phyloP scores from a whole-genome alignment of 2,888 invertebrate species.

The Harpalus rufipes region DNA sequence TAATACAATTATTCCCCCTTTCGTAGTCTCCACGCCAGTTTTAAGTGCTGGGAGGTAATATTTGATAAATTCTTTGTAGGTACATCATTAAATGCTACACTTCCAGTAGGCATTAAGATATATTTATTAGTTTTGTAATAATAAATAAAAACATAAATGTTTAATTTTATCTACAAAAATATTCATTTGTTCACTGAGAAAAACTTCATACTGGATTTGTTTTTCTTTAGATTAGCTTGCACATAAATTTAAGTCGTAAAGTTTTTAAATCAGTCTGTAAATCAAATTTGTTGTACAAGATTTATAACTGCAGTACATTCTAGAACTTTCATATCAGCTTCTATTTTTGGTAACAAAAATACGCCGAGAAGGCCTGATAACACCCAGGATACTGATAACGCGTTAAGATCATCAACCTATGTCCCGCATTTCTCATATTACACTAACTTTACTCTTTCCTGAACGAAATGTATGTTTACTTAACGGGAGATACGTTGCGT shows the following conservation, averaged over 20 bases:
- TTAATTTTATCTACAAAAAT: background rate
- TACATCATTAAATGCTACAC: no score
- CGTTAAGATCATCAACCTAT: constrained; percentile 48
- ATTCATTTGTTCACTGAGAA: background rate
- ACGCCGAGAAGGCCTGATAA: constrained; percentile 52
- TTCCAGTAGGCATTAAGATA: no score
- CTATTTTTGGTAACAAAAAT: constrained; percentile 47
- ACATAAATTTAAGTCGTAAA: constrained; percentile 31
- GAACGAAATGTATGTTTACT: no score
- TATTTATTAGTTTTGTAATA: no score
- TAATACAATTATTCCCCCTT: no score
- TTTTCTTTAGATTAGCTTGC: constrained; percentile 38
- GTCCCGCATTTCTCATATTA: constrained; percentile 22
- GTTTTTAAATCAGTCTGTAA: constrained; percentile 30
- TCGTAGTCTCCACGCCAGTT: no score
- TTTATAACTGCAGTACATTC: constrained; percentile 25
- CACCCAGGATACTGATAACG: constrained; percentile 8
- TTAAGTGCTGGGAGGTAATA: no score
- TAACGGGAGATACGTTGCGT: no score
- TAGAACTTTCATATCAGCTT: constrained; percentile 42
- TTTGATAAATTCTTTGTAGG: no score
- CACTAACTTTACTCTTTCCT: background rate
- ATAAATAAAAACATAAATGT: no score
- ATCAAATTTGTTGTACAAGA: constrained; percentile 46
- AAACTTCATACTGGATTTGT: background rate